Percentiles rank a stretch among this genome's conserved stretches.
phyloP scores from a whole-genome alignment of 2,113 vertebrate genomes.

The Corythornis vintsioides region DNA sequence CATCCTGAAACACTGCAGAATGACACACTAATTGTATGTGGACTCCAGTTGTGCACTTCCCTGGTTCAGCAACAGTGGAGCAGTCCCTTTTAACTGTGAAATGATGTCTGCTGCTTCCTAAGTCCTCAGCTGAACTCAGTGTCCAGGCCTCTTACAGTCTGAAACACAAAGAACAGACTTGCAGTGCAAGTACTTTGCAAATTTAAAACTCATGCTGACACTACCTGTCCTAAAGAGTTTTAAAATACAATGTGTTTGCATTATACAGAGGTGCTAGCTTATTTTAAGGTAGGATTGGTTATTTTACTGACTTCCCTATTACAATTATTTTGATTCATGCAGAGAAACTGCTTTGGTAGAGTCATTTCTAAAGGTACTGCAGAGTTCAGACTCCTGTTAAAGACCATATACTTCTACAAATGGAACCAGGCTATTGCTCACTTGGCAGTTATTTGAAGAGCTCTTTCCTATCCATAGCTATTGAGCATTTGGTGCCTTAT shows the following conservation, averaged over 20 bases:
- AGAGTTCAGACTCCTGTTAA: neutral
- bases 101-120: neutral
- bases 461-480: neutral
- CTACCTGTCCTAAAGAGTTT: neutral
- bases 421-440: neutral
- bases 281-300: constrained; percentile 5
- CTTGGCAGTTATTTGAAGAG: neutral
- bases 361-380: neutral
- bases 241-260: neutral
- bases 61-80: neutral
- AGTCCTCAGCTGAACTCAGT: neutral
- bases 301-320: neutral
- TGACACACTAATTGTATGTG: neutral
- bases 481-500: neutral
- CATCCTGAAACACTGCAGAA: neutral
- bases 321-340: neutral
- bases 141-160: neutral
- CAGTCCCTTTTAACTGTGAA: neutral
- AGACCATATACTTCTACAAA: neutral
- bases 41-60: neutral
- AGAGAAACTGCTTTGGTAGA: neutral
- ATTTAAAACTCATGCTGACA: neutral
- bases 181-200: neutral
- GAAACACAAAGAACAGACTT: neutral
- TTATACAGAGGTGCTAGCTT: neutral